These are phyloP conservation scores for Blastobasis adustella DNA, from an alignment of 2,888 invertebrate genomes.

Conservation along the genomic window DNA sequence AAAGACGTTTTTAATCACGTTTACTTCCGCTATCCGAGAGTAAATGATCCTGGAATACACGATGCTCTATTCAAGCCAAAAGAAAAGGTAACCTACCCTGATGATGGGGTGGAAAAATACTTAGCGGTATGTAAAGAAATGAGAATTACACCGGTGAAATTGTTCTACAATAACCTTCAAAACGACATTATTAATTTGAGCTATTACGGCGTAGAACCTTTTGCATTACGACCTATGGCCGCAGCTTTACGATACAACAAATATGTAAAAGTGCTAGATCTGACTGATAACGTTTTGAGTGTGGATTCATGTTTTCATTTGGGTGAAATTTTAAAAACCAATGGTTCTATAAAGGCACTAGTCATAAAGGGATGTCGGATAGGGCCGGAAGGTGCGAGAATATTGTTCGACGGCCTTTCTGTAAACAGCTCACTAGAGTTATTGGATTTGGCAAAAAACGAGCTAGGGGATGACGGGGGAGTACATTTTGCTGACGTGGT, in stretches of 20 bases:
- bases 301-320: conserved; percentile 29
- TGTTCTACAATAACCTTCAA: conserved; percentile 36
- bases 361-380: conserved; percentile 27
- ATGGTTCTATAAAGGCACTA: conserved; percentile 20
- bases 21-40: conserved; percentile 26
- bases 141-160: conserved; percentile 35
- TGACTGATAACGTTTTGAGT: conserved; percentile 28
- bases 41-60: conserved; percentile 27
- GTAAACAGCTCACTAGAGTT: conserved; percentile 18
- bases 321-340: conserved; percentile 23
- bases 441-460: conserved; percentile 22
- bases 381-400: conserved; percentile 20
- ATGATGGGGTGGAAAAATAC: conserved; percentile 52
- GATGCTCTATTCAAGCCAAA: conserved; percentile 36
- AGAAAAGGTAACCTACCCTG: conserved; percentile 27
- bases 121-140: conserved; percentile 44
- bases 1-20: conserved; percentile 31
- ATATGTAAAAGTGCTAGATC: conserved; percentile 21
- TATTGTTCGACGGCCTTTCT: conserved; percentile 18
- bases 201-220: conserved; percentile 48
- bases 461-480: conserved; percentile 20
- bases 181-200: conserved; percentile 37
- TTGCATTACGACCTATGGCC: conserved; percentile 46
- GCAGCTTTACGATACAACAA: conserved; percentile 40
- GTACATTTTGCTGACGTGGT: conserved; percentile 20